phyloP scores from a whole-genome alignment of 2,888 invertebrate genomes.

The Diplolepis rosae region DNA sequence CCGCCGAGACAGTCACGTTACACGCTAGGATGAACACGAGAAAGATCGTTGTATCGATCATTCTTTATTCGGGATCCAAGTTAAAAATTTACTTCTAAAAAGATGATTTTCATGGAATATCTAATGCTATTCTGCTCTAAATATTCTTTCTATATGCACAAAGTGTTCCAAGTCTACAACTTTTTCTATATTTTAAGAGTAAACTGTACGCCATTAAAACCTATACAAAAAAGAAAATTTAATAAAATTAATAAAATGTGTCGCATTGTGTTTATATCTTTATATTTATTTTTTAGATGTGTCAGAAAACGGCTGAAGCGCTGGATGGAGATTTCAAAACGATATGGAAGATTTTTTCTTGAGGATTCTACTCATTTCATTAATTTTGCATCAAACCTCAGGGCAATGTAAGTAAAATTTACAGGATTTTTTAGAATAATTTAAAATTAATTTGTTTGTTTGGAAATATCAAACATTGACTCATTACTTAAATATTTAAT shows the following conservation, averaged over 20 bases:
- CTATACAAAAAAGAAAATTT: not conserved
- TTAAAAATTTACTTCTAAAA: constrained; percentile 25
- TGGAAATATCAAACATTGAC: no score
- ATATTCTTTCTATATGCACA: not conserved
- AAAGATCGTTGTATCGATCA: constrained; percentile 32
- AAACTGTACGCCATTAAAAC: not conserved
- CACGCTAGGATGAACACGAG: constrained; percentile 48
- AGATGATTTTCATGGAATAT: not conserved
- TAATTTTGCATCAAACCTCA: constrained; percentile 53
- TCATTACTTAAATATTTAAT: no score
- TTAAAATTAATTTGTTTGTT: no score
- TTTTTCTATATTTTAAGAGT: not conserved
- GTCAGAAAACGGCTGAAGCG: constrained; percentile 55
- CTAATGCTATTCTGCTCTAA: constrained; percentile 12
- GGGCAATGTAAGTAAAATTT: constrained; percentile 66
- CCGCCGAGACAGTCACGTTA: constrained; percentile 44
- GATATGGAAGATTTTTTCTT: constrained; percentile 65
- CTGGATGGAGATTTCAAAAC: constrained; percentile 66
- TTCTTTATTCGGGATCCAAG: constrained; percentile 13
- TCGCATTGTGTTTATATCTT: no score
- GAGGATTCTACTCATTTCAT: constrained; percentile 60
- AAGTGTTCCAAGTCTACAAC: not conserved
- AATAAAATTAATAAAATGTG: not conserved
- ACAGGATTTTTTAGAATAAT: no score
- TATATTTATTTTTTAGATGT: constrained; percentile 57